Conservation (phyloP, 2,888 invertebrate species). For the Machimus atricapillus region DNA sequence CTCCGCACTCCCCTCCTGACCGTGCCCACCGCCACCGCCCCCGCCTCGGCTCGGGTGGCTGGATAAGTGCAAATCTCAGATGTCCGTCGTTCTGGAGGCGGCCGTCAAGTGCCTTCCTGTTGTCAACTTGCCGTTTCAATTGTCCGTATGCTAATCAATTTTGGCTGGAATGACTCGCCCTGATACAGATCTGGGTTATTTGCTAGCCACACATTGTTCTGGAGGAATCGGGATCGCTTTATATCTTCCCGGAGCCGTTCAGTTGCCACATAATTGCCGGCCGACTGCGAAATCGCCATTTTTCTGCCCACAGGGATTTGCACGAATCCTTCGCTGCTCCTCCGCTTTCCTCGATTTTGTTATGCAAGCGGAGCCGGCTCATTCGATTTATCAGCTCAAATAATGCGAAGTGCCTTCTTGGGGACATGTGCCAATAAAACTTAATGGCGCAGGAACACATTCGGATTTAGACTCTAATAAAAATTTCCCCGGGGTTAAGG, state of each 20-base stretch:
- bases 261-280: not conserved
- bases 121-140: conserved; percentile 14
- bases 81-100: conserved; percentile 24
- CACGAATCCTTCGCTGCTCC: not conserved
- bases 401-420: not conserved
- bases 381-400: not conserved
- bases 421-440: not conserved
- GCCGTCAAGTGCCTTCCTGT: conserved; percentile 29
- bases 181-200: conserved; percentile 15
- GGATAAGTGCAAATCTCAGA: not conserved
- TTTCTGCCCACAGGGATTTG: conserved; percentile 3
- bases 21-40: not conserved
- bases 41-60: not conserved
- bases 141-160: conserved; percentile 37
- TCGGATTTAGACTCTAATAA: not conserved
- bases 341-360: not conserved
- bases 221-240: not conserved
- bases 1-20: not conserved
- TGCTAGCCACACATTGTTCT: conserved; percentile 15
- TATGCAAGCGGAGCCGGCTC: not conserved
- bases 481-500: not conserved
- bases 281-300: conserved; percentile 5
- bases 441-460: not conserved
- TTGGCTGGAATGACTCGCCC: not conserved
- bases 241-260: not conserved